Base-by-base conservation (phyloP, 1,140 invertebrate genomes). In the Atta colombica region DNA sequence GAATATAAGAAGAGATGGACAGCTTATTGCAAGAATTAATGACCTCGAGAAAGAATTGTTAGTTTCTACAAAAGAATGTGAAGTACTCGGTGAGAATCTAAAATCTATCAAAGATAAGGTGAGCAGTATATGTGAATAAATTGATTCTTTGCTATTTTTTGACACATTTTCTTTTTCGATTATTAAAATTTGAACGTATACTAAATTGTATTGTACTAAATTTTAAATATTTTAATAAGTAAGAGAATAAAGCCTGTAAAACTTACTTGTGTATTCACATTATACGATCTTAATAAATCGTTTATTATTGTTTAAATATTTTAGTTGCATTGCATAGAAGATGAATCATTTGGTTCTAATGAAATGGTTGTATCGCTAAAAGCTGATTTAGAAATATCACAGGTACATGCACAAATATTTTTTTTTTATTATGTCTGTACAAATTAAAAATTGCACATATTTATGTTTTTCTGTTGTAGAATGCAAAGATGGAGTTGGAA, bases 281-380 rank as follows among this genome's bases (percentile, higher is more conserved):
- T 45, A 45, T 10, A 45, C 2, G 8, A 10, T 45, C 39, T 45
- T 45, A 45, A 45, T 45, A 8, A 45, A 45, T 45, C 8, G 39
- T 45, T 45, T 45, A 45, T 45, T 45, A 10, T 45, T 45, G 39
- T 45, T 45, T 45, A 45, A 45, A 84, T 91, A 87, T 90, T 93
- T 82, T 49, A 95, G 94, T 92, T 95, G 85, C 92, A 88, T 81
- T 94, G 92, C 61, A 97, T 97, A 85, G 96, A 97, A 95, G 96
- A 97, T 91, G 97, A 96, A 92, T 97, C 97, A 6, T 97, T 97
- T 94, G 97, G 97, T 7, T 97, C 97, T 89, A 97, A 97, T 89
- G 97, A 97, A 92, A 97, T 97, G 96, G 96, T 95, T 49, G 77
- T 85, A 35, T 94, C 94, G 39, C 89, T 96, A 74, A 95, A 94